Percentiles rank a stretch among this genome's conserved stretches.
These are phyloP conservation scores for Halcyon leucocephala DNA, from an alignment of 2,797 vertebrate genomes.

Conservation along the genomic window DNA sequence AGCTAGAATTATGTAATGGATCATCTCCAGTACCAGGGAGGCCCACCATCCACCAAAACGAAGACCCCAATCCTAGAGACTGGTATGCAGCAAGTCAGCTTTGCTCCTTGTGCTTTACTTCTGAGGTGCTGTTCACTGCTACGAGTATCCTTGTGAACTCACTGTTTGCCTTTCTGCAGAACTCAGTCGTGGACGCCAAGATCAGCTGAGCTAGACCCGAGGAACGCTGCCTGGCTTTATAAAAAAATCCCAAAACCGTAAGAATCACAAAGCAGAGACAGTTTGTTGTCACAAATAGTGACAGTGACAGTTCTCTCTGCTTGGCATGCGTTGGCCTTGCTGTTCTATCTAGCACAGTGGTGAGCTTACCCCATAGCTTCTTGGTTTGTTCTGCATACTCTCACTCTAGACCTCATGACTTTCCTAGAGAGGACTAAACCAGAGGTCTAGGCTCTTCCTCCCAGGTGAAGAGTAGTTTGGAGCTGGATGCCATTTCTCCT, in stretches of 20 bases:
- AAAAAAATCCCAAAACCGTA: too few species aligned
- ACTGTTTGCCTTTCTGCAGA: not conserved
- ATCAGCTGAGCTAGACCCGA: not conserved
- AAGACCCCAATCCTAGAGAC: not conserved
- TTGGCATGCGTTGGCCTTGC: fast-evolving
- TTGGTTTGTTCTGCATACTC: not conserved
- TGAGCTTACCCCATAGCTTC: not conserved
- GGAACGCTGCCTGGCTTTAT: not conserved
- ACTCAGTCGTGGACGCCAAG: fast-evolving
- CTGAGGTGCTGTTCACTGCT: not conserved
- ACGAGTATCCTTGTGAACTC: not conserved
- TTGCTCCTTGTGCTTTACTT: not conserved
- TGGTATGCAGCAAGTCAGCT: not conserved
- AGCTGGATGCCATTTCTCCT: not conserved
- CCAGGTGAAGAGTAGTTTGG: not conserved
- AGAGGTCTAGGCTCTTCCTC: not conserved
- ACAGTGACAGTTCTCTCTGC: not conserved
- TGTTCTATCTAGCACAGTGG: not conserved
- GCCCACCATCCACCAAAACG: not conserved
- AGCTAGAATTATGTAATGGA: not conserved
- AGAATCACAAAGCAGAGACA: not conserved
- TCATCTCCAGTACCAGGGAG: not conserved
- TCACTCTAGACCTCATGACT: fast-evolving
- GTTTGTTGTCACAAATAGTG: not conserved
- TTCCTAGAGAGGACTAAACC: not conserved